A percentile compares a stretch with the other conserved stretches of the same genome.
Evolutionary conservation across 2,888 invertebrate species (phyloP).

Genomic region (Acheta domesticus): DNA sequence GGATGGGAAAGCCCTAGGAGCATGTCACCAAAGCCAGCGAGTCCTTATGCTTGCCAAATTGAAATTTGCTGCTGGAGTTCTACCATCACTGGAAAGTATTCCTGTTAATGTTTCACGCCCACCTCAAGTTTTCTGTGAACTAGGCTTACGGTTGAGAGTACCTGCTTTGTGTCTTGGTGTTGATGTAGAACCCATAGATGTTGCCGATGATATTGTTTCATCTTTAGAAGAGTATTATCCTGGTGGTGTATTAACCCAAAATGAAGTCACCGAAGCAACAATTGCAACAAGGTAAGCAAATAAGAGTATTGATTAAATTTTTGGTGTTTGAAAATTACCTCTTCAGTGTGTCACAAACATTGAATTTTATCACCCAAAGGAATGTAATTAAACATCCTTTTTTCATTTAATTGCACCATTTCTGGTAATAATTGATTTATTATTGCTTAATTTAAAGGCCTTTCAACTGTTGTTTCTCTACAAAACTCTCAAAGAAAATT

Average conservation of each 20-base stretch:
- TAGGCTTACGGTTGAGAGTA: conserved; percentile 38
- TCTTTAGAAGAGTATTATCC: conserved; percentile 36
- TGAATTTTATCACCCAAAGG: too few relatives aligned
- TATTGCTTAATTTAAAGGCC: too few relatives aligned
- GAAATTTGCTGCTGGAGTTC: conserved; percentile 34
- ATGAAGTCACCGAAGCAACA: conserved; percentile 37
- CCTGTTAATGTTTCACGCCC: conserved; percentile 39
- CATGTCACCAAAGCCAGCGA: conserved; percentile 39
- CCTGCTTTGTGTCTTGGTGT: conserved; percentile 34
- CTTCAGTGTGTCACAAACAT: background rate
- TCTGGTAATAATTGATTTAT: too few relatives aligned
- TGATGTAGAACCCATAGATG: conserved; percentile 38
- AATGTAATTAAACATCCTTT: too few relatives aligned
- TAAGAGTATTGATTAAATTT: conserved; percentile 5
- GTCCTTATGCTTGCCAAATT: conserved; percentile 38
- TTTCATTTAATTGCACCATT: too few relatives aligned
- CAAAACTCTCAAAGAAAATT: too few relatives aligned
- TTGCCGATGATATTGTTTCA: conserved; percentile 38
- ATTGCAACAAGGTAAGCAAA: conserved; percentile 37
- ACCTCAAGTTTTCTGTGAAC: conserved; percentile 35
- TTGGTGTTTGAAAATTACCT: background rate
- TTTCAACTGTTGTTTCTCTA: too few relatives aligned
- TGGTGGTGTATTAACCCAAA: conserved; percentile 35
- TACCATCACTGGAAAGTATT: conserved; percentile 34
- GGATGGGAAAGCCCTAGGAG: conserved; percentile 38